A percentile compares a stretch with the other conserved stretches of the same genome.
These are phyloP conservation scores for Erannis defoliaria DNA, from an alignment of 2,888 invertebrate species.

Conservation along the genomic window DNA sequence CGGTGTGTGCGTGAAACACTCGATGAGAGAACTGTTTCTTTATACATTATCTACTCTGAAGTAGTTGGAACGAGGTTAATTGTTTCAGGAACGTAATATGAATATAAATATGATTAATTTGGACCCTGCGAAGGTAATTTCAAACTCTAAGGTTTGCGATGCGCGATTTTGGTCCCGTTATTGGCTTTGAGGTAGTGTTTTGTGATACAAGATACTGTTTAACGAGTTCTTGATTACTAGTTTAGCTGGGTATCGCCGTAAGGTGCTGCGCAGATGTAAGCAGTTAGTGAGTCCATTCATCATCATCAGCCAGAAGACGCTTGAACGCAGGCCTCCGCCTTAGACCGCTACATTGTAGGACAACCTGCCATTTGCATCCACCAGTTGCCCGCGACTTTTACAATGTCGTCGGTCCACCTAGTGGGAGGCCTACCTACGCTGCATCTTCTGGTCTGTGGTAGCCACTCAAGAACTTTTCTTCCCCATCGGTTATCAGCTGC, in stretches of 20 bases:
- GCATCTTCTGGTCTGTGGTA: too few relatives aligned
- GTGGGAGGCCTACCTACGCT: too few relatives aligned
- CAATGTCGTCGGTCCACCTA: too few relatives aligned
- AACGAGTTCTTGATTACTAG: background rate
- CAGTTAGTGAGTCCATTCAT: too few relatives aligned
- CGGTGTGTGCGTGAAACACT: background rate
- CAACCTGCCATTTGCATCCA: too few relatives aligned
- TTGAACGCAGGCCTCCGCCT: too few relatives aligned
- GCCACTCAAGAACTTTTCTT: too few relatives aligned
- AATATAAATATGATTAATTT: conserved; percentile 39
- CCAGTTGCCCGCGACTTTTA: too few relatives aligned
- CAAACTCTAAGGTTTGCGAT: conserved; percentile 11
- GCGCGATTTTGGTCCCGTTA: conserved; percentile 23
- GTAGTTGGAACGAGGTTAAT: conserved; percentile 36
- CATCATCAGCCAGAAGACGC: too few relatives aligned
- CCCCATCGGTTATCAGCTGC: too few relatives aligned
- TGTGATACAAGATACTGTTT: background rate
- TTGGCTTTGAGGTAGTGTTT: background rate
- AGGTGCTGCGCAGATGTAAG: too few relatives aligned
- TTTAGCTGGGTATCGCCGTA: background rate
- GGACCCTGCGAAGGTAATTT: conserved; percentile 29
- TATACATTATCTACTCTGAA: conserved; percentile 13
- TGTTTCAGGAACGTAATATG: conserved; percentile 37
- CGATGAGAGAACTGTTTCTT: background rate
- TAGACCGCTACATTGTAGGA: too few relatives aligned